Percentiles rank a stretch among this genome's conserved stretches.
phyloP scores from a whole-genome alignment of 2,113 vertebrate species.

The Haplochromis burtoni region DNA sequence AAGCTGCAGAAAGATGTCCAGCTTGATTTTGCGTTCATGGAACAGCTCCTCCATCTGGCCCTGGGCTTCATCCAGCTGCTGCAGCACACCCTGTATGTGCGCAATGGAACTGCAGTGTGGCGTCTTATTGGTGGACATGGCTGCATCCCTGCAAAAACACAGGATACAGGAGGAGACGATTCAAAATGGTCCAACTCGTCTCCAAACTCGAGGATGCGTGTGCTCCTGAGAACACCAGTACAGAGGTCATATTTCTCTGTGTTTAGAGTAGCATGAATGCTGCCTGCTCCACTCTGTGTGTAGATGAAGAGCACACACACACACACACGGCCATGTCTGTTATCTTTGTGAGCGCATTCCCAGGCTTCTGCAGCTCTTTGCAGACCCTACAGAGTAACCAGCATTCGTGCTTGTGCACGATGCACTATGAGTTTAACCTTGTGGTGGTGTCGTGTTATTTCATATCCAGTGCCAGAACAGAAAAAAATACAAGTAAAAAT shows the following conservation, averaged over 20 bases:
- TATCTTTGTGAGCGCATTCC: background rate
- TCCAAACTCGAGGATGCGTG: background rate
- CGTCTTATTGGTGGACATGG: constrained; percentile 91
- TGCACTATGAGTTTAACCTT: background rate
- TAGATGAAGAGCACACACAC: background rate
- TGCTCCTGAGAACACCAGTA: background rate
- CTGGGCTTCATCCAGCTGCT: constrained; percentile 95
- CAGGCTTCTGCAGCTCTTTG: background rate
- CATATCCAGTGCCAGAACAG: background rate
- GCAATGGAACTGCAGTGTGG: constrained; percentile 96
- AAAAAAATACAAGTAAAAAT: background rate
- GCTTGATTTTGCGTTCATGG: constrained; percentile 94
- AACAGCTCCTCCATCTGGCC: constrained; percentile 98
- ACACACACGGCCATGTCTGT: background rate
- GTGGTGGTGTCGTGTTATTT: background rate
- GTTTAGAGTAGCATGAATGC: background rate
- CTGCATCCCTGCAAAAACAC: constrained; percentile 79
- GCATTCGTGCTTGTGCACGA: background rate
- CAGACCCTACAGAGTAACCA: background rate
- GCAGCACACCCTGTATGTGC: constrained; percentile 93
- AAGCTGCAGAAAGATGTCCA: constrained; percentile 95
- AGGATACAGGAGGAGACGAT: background rate
- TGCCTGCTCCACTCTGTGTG: background rate
- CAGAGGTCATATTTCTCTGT: background rate
- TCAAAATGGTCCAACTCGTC: background rate